A percentile compares a stretch with the other conserved stretches of the same genome.
Evolutionary conservation across 2,888 invertebrate genomes (phyloP).

Genomic region (Pseudococcus viburni): DNA sequence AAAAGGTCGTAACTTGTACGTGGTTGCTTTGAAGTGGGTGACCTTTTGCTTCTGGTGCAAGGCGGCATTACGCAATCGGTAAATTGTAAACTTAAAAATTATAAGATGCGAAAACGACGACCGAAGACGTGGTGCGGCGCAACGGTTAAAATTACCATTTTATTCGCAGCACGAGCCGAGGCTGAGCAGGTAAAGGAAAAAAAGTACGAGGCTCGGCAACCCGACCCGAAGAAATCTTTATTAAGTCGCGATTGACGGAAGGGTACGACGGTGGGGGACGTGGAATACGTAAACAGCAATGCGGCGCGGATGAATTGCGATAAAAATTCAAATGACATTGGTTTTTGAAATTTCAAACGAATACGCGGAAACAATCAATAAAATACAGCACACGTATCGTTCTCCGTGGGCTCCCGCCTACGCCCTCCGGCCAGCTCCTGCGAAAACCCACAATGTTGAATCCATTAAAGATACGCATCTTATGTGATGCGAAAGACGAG

Average conservation of each 20-base stretch:
- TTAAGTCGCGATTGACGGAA: background rate
- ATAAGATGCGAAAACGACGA: constrained; percentile 40
- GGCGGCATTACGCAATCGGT: constrained; percentile 53
- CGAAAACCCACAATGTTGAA: constrained; percentile 20
- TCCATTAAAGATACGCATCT: constrained; percentile 56
- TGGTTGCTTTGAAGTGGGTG: constrained; percentile 52
- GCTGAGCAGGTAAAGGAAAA: background rate
- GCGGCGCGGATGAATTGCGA: constrained; percentile 45
- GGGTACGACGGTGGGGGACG: background rate
- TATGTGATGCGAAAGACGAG: background rate
- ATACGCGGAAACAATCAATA: constrained; percentile 53
- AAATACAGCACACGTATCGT: constrained; percentile 19
- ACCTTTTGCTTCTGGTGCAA: constrained; percentile 57
- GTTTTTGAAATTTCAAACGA: constrained; percentile 41
- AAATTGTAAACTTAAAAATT: constrained; percentile 50
- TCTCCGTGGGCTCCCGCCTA: background rate
- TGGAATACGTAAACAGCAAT: constrained; percentile 14
- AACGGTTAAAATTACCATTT: constrained; percentile 34
- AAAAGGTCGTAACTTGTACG: constrained; percentile 54
- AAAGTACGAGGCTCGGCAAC: background rate
- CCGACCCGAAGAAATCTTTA: constrained; percentile 39
- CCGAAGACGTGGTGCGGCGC: background rate
- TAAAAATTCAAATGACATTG: constrained; percentile 51
- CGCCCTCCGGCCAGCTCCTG: background rate
- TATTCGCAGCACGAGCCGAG: constrained; percentile 4